These are phyloP conservation scores for Megaptera novaeangliae DNA, from an alignment of 2,113 vertebrate genomes.

Conservation along the genomic window DNA sequence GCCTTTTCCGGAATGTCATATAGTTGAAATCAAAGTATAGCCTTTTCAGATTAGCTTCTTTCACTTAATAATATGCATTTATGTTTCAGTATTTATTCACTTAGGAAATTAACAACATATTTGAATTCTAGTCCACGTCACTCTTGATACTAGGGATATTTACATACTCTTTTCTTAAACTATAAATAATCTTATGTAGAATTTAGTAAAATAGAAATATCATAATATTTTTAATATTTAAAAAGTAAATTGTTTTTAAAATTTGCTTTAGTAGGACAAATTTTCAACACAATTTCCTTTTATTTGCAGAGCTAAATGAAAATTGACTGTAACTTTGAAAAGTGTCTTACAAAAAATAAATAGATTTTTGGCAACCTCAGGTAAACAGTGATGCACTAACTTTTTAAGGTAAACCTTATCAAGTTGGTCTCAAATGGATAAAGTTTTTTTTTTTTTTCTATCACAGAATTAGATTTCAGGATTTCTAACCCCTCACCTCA, in stretches of 20 bases:
- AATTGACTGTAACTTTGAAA: not conserved
- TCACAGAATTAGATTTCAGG: slow-evolving; percentile 40
- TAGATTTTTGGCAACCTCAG: not conserved
- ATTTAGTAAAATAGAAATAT: not conserved
- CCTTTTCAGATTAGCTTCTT: not conserved
- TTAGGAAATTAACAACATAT: not conserved
- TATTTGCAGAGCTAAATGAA: not conserved
- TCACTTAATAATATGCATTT: not conserved
- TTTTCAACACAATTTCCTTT: not conserved
- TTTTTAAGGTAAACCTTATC: not conserved
- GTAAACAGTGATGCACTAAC: not conserved
- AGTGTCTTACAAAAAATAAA: not conserved
- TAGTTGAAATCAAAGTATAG: not conserved
- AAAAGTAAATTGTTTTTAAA: slow-evolving; percentile 1
- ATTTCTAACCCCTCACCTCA: slow-evolving; percentile 69
- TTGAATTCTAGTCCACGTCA: not conserved
- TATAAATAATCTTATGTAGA: not conserved
- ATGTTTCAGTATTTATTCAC: not conserved
- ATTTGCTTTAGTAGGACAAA: not conserved
- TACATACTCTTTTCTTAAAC: not conserved
- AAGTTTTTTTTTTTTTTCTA: not conserved
- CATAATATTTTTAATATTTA: not conserved
- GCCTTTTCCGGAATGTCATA: not conserved
- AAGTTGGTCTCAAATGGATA: not conserved
- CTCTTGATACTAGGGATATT: not conserved